Evolutionary conservation across 2,888 invertebrate species (phyloP), one percentile per base, ranked within the genome.

Genomic region (Lysandra bellargus): DNA sequence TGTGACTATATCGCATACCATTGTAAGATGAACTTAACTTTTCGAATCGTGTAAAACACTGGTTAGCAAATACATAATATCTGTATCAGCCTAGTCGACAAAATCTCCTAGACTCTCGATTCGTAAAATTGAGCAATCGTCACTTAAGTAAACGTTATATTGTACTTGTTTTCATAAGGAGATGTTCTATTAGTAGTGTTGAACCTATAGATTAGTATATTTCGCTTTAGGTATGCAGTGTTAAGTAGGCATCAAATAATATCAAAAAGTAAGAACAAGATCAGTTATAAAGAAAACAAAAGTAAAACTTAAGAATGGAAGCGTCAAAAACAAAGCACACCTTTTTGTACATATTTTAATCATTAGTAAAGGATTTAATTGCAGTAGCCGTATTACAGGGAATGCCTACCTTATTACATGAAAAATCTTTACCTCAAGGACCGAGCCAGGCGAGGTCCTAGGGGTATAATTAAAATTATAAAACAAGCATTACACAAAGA

Each of bases 101-200:
- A 57, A 80, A 69, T 79, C 76, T 80, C 80, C 80, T 81, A 80
- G 80, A 81, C 78, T 78, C 78, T 53, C 53, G 76, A 87, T 88
- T 87, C 85, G 85, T 88, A 92, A 92, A 91, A 92, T 93, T 93
- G 93, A 93, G 93, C 93, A 93, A 92, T 89, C 87, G 85, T 92
- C 86, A 88, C 92, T 90, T 92, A 92, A 90, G 87, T 86, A 90
- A 90, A 90, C 90, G 49, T 88, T 82, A 83, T 87, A 87, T 91
- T 91, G 90, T 92, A 92, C 91, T 90, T 89, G 90, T 88, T 88
- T 89, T 92, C 90, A 88, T 91, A 90, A 89, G 90, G 88, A 88
- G 88, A 83, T 83, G 83, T 87, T 84, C 85, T 69, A 69, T 37
- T 5, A 69, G 33, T 82, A 83, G 83, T 85, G 84, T 83, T 77